Evolutionary conservation across 35 echinoderm and acorn worm genomes (phyloP), one percentile per base, ranked within the genome.

Genomic region (Diadema setosum): DNA sequence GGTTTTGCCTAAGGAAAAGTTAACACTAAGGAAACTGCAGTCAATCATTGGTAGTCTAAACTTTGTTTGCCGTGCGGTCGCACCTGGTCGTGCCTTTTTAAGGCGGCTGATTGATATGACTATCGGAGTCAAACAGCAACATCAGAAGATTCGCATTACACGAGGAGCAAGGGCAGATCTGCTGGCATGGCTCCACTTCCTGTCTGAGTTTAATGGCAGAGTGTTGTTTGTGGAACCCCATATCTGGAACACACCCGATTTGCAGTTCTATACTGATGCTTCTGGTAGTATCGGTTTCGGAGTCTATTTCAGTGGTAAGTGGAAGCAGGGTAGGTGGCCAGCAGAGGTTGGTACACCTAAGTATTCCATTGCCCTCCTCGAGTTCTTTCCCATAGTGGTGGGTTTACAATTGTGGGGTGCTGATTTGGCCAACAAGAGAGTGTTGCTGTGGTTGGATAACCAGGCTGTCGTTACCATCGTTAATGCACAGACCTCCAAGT

Each of bases 401-500:
- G 85, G 17, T 4, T 20, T 70, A 5, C 18, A 65, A 27, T 2
- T 46, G 3, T 74, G 61, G 65, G 65, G 60, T 5, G 12, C 2
- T 0, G 15, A 42, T 3, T 18, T 70, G 0, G 39, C 14, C 7
- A 45, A 46, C 45, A 86, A 49, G 42, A 74, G 74, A 9, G 32
- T 86, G 0, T 25, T 35, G 39, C 49, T 52, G 26, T 27, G 16
- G 1, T 40, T 40, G n/a, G 60, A 86, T 70, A 70, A 70, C 42
- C 16, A 86, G 32, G 59, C 60, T 0, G 65, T 74, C 15, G 84
- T 70, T 1, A 23, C 65, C n/a, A n/a, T n/a, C n/a, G n/a, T n/a
- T n/a, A 90, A 90, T 85, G 39, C 39, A 17, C 65, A 91, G 41
- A 91, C 87, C 3, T 82, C 87, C 9, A 55, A 45, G n/a, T 90